Base-by-base conservation (phyloP, 2,797 vertebrate species). In the Hylomyscus alleni region DNA sequence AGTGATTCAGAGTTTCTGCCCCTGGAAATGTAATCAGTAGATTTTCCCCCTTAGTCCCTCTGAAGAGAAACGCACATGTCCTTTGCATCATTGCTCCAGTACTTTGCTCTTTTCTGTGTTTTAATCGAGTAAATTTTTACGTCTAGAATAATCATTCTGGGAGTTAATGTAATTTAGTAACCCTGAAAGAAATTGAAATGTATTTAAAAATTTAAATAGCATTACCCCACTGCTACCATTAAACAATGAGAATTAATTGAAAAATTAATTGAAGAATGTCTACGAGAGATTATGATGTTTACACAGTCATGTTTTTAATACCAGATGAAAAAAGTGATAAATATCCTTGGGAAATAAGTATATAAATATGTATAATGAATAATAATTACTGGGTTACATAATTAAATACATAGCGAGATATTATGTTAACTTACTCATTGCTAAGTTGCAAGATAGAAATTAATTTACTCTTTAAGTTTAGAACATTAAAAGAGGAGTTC, bases 171-270 rank as follows among this genome's bases (percentile, higher is more conserved):
- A 78, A 44, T 91, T 22, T 91, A 60, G 17, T 1, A 76, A 2
- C 3, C 2, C 22, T 52, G 47, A 8, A 91, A 92, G 34, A 76
- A 62, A 80, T 69, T 92, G 7, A 75, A 91, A 58, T 92, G 65
- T 86, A 22, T 50, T 90, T 89, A 75, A 76, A 24, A 24, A 50
- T 81, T 73, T 12, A 73, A 93, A 83, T 17, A 47, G 12, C 69
- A 58, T 56, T 75, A 62, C 9, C 34, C 52, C 7, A 54, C 14
- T 89, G 17, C 13, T 84, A 69, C 4, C 6, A 76, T 9, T 77
- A 89, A 92, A 85, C 85, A 80, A 73, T 73, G 31, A 83, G 24
- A 75, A 80, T 85, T 92, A 90, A 90, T 95, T 67, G 56, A 95
- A 93, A 44, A 4, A 84, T 58, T 92, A 81, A 44, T 82, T 94